Evolutionary conservation across 2,888 invertebrate species (phyloP).

Genomic region (Cantharis rustica): DNA sequence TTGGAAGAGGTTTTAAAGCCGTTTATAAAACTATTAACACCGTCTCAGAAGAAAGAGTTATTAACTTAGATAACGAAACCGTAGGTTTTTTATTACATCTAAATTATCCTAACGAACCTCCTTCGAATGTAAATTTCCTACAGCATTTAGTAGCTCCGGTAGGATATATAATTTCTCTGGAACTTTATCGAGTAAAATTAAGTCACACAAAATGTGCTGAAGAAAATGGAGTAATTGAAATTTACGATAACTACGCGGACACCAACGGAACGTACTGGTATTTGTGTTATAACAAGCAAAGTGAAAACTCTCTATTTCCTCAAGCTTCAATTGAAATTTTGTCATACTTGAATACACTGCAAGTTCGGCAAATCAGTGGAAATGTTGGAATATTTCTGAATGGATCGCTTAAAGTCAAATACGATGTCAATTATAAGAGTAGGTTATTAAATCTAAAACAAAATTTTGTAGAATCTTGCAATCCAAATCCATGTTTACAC

Average conservation of each 20-base stretch:
- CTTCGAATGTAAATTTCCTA: slow-evolving; percentile 59
- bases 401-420: slow-evolving; percentile 64
- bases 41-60: slow-evolving; percentile 54
- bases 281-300: slow-evolving; percentile 59
- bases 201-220: slow-evolving; percentile 49
- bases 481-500: slow-evolving; percentile 75
- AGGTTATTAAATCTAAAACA: slow-evolving; percentile 66
- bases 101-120: slow-evolving; percentile 63
- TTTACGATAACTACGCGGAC: slow-evolving; percentile 72
- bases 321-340: slow-evolving; percentile 63
- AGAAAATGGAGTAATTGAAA: slow-evolving; percentile 47
- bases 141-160: slow-evolving; percentile 64
- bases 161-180: slow-evolving; percentile 59
- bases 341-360: slow-evolving; percentile 70
- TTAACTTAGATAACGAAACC: slow-evolving; percentile 56
- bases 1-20: slow-evolving; percentile 70
- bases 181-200: slow-evolving; percentile 57
- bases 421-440: slow-evolving; percentile 67
- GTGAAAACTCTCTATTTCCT: slow-evolving; percentile 48
- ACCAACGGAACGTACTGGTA: slow-evolving; percentile 73
- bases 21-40: slow-evolving; percentile 62
- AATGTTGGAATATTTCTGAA: slow-evolving; percentile 62
- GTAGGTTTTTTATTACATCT: slow-evolving; percentile 61
- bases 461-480: slow-evolving; percentile 69
- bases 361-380: slow-evolving; percentile 61